Evolutionary conservation across 1,140 invertebrate species (phyloP), one percentile per base, ranked within the genome.

Genomic region (Aphelenchoides besseyi): DNA sequence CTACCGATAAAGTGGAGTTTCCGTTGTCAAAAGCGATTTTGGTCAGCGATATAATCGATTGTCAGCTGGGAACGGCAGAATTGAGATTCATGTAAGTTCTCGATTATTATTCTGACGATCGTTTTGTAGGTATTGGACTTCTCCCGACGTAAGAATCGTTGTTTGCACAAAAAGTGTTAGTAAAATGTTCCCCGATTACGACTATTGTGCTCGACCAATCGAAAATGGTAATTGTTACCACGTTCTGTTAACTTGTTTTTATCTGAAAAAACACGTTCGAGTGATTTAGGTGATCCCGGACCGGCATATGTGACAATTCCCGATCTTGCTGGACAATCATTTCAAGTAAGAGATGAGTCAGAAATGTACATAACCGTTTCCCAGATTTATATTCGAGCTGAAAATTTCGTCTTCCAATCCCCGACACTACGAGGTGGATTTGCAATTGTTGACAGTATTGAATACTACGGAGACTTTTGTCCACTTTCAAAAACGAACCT

Each of bases 401-500:
- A 83, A 48, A 83, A 83, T 55, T 83, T 83, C 70, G 82, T 84
- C 2, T 84, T 82, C 33, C 35, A 76, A 33, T 72, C 68, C 26
- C 73, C 69, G 2, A 78, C 72, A 35, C 53, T 83, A 12, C 72
- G 77, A 69, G 82, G 82, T 8, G 82, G 82, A 5, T 83, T 83
- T 54, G 82, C 82, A 3, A 83, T 83, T 52, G 71, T 83, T 36
- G 82, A 83, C 61, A 69, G 70, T 26, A 68, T 83, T 18, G 82
- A 83, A 74, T 83, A 84, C 63, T 76, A 73, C 63, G 82, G 76
- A 55, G 74, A 77, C 36, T 80, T 83, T 63, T 83, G 82, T 28
- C 18, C 69, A 26, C 69, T 26, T 28, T 41, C 59, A 69, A 28
- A 30, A 69, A 18, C 35, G 18, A 18, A 0, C 2, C 5, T 41